A percentile compares a stretch with the other conserved stretches of the same genome.
phyloP scores from a whole-genome alignment of 2,888 invertebrate species.

The Nemoura dubitans region DNA sequence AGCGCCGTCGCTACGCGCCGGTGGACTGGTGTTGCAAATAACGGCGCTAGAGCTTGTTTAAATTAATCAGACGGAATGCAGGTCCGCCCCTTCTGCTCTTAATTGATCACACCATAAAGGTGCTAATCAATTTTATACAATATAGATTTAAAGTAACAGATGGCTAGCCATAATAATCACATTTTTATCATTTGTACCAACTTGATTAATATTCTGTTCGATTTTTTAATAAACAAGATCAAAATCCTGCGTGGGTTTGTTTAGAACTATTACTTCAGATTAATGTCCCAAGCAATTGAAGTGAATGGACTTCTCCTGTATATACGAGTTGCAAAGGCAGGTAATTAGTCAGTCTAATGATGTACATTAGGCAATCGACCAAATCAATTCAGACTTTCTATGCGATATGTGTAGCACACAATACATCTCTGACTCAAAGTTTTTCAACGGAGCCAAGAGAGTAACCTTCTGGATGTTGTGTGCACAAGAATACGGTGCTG shows the following conservation, averaged over 20 bases:
- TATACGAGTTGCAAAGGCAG: neutral
- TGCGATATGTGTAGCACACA: neutral
- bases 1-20: neutral
- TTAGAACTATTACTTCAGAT: neutral
- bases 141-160: conserved; percentile 27
- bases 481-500: neutral
- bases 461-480: neutral
- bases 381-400: conserved; percentile 25
- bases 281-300: neutral
- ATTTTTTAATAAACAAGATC: conserved; percentile 16
- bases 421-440: neutral
- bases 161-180: conserved; percentile 26
- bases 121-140: conserved; percentile 28
- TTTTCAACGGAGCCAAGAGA: neutral
- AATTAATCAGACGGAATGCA: conserved; percentile 17
- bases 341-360: conserved; percentile 27
- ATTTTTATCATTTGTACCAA: conserved; percentile 26
- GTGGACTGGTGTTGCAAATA: conserved; percentile 1
- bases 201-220: conserved; percentile 1
- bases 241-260: conserved; percentile 12
- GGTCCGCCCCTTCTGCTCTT: conserved; percentile 22
- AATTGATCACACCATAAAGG: conserved; percentile 35
- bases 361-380: conserved; percentile 29
- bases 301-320: neutral
- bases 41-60: neutral